Evolutionary conservation across 2,888 invertebrate species (phyloP).

Genomic region (Pseudanteris insignis): DNA sequence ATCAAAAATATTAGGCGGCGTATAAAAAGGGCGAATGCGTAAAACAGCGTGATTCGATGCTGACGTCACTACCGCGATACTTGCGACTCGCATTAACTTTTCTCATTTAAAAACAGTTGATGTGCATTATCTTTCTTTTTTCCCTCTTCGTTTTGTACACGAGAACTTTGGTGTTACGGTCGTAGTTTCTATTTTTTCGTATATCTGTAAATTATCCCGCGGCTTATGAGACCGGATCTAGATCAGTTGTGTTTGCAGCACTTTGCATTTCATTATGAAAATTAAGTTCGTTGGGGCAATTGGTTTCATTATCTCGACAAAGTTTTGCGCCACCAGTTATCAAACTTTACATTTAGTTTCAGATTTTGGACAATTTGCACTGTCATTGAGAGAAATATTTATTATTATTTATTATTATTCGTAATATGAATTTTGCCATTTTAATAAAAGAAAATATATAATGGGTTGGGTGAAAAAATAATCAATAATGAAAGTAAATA

Average conservation of each 20-base stretch:
- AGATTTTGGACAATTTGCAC: no score
- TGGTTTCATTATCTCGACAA: neutral
- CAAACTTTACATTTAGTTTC: neutral
- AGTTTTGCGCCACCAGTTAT: neutral
- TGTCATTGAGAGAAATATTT: neutral
- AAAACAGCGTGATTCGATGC: slow-evolving; percentile 18
- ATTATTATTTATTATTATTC: neutral
- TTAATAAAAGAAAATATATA: no score
- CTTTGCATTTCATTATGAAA: neutral
- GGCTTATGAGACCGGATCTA: slow-evolving; percentile 5
- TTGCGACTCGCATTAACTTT: slow-evolving; percentile 13
- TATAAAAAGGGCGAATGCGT: no score
- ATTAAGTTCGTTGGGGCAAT: neutral
- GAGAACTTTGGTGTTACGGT: slow-evolving; percentile 21
- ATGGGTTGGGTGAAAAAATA: no score
- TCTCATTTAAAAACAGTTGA: slow-evolving; percentile 19
- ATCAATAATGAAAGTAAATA: no score
- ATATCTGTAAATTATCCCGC: slow-evolving; percentile 21
- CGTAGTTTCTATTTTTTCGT: slow-evolving; percentile 11
- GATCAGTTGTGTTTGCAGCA: no score
- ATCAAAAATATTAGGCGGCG: no score
- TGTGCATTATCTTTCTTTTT: slow-evolving; percentile 18
- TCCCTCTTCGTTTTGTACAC: slow-evolving; percentile 1
- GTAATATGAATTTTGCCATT: neutral
- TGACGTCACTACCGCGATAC: slow-evolving; percentile 25